Evolutionary conservation across 53 echinoderm and acorn worm species (phyloP), one percentile per base, ranked within the genome.

Genomic region (Patiria pectinifera): DNA sequence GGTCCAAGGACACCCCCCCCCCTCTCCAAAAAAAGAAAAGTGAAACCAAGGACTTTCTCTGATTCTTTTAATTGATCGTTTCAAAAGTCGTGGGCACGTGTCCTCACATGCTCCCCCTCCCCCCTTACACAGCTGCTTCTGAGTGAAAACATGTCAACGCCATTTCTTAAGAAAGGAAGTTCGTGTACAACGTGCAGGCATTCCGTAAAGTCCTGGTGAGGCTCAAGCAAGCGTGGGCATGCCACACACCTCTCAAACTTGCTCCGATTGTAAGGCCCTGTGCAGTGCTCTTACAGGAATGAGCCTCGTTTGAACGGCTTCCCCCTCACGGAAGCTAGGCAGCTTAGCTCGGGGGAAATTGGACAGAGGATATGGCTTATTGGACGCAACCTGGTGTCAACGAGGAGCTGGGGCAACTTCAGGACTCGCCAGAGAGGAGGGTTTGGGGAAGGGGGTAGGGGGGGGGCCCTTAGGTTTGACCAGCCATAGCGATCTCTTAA

Each of bases 311-410:
- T 76, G 78, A 78, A 60, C 18, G 15, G 87, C 61, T 78, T 87
- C 78, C 87, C 87, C 85, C 79, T 18, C 78, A n/a, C 59, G 87
- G 87, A 87, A 87, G 87, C 87, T 59, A 59, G 23, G 18, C 44
- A 60, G 87, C 87, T 87, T 87, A 59, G 87, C 87, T 26, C 43
- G 5, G 62, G 87, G 87, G 77, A 87, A 87, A 87, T 87, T 76
- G 62, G 76, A 43, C 35, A 59, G 46, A 76, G 78, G 87, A 87
- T 77, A 48, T 35, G 44, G 87, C 59, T 71, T 75, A 75, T 49
- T 49, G 75, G 86, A 71, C 72, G 74, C 72, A 71, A 86, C 77
- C 87, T 87, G 78, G 77, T 59, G 76, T 76, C 62, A 60, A 71
- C 87, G 45, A 18, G 26, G 24, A 15, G 18, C 45, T 66, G 85